Conservation (phyloP, 1,140 invertebrate genomes). For the Diorhabda elongata region DNA sequence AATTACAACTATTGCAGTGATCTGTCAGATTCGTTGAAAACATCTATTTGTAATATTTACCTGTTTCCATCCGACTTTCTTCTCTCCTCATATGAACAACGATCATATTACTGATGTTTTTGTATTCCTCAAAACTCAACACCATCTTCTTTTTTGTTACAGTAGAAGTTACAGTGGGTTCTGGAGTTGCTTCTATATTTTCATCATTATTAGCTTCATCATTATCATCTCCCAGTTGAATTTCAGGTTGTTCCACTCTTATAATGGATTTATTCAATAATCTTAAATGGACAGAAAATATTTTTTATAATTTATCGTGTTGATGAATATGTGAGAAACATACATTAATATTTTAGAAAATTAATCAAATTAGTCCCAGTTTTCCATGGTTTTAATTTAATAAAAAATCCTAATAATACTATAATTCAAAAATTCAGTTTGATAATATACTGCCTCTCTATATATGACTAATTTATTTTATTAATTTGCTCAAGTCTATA, state of each 20-base stretch:
- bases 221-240: constrained; percentile 75
- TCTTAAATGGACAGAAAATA: neutral
- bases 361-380: too few relatives aligned
- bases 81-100: constrained; percentile 83
- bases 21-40: too few relatives aligned
- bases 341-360: too few relatives aligned
- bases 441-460: too few relatives aligned
- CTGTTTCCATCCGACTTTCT: constrained; percentile 53
- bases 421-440: too few relatives aligned
- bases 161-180: constrained; percentile 15
- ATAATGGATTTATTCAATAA: constrained; percentile 98
- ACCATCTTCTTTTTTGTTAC: constrained; percentile 77
- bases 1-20: too few relatives aligned
- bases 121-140: constrained; percentile 94
- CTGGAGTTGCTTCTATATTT: constrained; percentile 38
- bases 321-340: too few relatives aligned
- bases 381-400: too few relatives aligned
- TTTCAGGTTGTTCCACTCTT: constrained; percentile 94
- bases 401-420: too few relatives aligned
- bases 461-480: too few relatives aligned
- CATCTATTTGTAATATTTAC: neutral
- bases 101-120: constrained; percentile 86
- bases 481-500: too few relatives aligned
- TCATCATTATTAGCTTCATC: constrained; percentile 47
- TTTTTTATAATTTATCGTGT: too few relatives aligned